Percentiles rank a stretch among this genome's conserved stretches.
These are phyloP conservation scores for Diplazon laetatorius DNA, from an alignment of 2,888 invertebrate genomes.

Conservation along the genomic window DNA sequence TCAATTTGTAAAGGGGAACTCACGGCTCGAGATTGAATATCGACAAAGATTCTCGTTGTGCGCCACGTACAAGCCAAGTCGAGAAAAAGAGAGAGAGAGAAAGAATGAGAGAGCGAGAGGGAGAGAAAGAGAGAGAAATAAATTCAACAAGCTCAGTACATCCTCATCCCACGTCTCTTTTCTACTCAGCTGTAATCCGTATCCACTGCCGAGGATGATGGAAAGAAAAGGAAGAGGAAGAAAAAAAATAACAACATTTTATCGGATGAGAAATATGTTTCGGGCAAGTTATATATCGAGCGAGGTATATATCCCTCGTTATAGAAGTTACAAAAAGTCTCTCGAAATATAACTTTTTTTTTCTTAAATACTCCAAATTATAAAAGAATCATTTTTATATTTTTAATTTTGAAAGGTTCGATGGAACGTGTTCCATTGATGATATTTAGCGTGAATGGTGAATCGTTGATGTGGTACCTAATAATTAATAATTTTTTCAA, in stretches of 20 bases:
- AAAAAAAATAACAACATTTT: constrained; percentile 28
- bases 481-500: too few relatives aligned
- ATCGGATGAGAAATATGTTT: constrained; percentile 22
- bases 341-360: constrained; percentile 1
- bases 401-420: too few relatives aligned
- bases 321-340: constrained; percentile 8
- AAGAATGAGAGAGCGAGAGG: too few relatives aligned
- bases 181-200: constrained; percentile 23
- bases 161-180: constrained; percentile 9
- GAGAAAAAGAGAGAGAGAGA: too few relatives aligned
- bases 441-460: too few relatives aligned
- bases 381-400: too few relatives aligned
- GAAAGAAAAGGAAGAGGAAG: too few relatives aligned
- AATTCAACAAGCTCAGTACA: constrained; percentile 4
- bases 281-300: constrained; percentile 42
- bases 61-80: not conserved
- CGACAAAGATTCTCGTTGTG: constrained; percentile 17
- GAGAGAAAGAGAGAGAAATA: too few relatives aligned
- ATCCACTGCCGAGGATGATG: not conserved
- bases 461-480: too few relatives aligned
- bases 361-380: too few relatives aligned
- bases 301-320: constrained; percentile 11
- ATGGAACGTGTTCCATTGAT: too few relatives aligned
- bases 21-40: constrained; percentile 51
- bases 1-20: constrained; percentile 57